Evolutionary conservation across 2,113 vertebrate species (phyloP), one percentile per base, ranked within the genome.

Genomic region (Megaleporinus macrocephalus): DNA sequence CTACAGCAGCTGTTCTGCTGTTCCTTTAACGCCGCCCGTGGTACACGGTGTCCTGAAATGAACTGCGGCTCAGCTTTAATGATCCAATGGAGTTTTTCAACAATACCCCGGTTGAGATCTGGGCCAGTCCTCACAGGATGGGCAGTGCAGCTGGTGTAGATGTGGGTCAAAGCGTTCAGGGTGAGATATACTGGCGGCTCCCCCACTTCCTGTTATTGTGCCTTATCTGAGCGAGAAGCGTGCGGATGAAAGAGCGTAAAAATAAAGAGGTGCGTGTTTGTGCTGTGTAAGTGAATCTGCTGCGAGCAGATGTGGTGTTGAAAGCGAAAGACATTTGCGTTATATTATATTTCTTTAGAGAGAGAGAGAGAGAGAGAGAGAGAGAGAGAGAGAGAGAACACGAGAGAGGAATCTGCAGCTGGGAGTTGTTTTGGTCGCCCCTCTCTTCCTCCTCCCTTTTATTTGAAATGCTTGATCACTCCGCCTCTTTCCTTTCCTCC

Each of bases 181-280:
- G 65, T 63, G 74, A 2, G 33, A 57, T 24, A 59, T 2, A 24
- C 29, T 53, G 66, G 44, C 73, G 76, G 70, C 70, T 72, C 66
- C 33, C 29, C 57, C 22, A 57, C 47, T 82, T 87, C 83, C 83
- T 87, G 83, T 84, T 80, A 20, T 80, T 82, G 78, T 81, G 55
- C 47, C 9, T 71, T 7, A 29, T 44, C 51, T 61, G 78, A 22
- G 20, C 3, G 10, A 36, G 49, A 63, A n/a, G 26, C 4, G 55
- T 12, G 22, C 4, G 13, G 24, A 27, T 24, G 51, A 71, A 27
- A 30, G 61, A 55, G 44, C 9, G 47, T 22, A 14, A 26, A 68
- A 51, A 57, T 20, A 70, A 33, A 7, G 68, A 5, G 30, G 4
- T 55, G 18, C 7, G 53, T 22, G 53, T 5, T 55, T 7, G 5